Conservation (phyloP, 1,140 invertebrate genomes). For the Camponotus vicinus region DNA sequence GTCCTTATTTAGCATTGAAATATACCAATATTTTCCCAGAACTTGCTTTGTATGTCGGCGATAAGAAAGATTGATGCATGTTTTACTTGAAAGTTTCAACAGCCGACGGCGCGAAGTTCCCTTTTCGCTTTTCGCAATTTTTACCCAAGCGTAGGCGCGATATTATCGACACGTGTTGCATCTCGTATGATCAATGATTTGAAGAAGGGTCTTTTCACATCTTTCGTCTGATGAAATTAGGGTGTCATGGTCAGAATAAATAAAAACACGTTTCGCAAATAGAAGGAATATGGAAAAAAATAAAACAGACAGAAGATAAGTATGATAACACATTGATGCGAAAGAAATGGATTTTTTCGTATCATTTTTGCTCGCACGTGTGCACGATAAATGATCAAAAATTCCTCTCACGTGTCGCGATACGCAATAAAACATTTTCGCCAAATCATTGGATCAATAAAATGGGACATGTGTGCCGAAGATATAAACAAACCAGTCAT, state of each 20-base stretch:
- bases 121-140: neutral
- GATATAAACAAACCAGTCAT: neutral
- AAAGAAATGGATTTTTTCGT: neutral
- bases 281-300: neutral
- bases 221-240: constrained; percentile 4
- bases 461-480: neutral
- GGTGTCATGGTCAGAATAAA: neutral
- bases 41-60: neutral
- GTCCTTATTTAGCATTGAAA: neutral
- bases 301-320: neutral
- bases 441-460: constrained; percentile 8
- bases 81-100: neutral
- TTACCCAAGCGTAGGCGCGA: neutral
- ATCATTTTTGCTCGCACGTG: neutral
- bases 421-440: neutral
- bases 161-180: constrained; percentile 22
- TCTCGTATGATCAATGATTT: neutral
- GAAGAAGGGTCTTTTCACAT: neutral
- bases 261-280: neutral
- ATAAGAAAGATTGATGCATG: neutral
- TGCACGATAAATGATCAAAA: neutral
- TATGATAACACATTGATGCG: neutral
- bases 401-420: neutral
- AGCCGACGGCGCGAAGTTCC: neutral
- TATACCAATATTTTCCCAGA: neutral